phyloP scores from a whole-genome alignment of 2,113 vertebrate species.

The Isichthys henryi region DNA sequence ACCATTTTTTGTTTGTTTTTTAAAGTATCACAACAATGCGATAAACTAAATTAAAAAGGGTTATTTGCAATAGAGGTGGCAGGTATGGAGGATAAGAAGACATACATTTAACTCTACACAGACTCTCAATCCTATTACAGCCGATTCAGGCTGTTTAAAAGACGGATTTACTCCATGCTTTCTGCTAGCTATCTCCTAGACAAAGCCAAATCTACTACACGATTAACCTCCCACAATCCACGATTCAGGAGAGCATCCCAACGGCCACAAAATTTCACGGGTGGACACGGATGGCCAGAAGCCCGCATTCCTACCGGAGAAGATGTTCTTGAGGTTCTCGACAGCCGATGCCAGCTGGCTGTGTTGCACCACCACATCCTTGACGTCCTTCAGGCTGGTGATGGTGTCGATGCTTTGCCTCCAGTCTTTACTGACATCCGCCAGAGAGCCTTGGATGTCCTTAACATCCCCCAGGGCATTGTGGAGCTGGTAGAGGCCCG shows the following conservation, averaged over 20 bases:
- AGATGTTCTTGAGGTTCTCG: constrained; percentile 98
- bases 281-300: not conserved
- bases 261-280: not conserved
- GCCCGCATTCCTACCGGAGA: constrained; percentile 68
- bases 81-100: not conserved
- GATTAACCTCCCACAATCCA: not conserved
- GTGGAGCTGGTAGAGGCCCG: constrained; percentile 90
- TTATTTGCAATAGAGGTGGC: not conserved
- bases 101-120: not conserved
- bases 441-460: constrained; percentile 83
- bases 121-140: not conserved
- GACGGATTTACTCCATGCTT: not conserved
- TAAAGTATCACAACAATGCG: not conserved
- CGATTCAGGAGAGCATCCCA: not conserved
- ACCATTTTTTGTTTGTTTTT: not conserved
- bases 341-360: constrained; percentile 94
- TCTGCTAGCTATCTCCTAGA: not conserved
- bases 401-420: constrained; percentile 94
- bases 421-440: constrained; percentile 93
- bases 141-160: not conserved
- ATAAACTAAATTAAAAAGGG: not conserved
- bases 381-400: constrained; percentile 89
- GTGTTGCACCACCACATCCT: constrained; percentile 93
- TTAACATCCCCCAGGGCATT: constrained; percentile 85
- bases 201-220: not conserved